A percentile compares a stretch with the other conserved stretches of the same genome.
phyloP scores from a whole-genome alignment of 1,140 invertebrate genomes.

The Rhagoletis zephyria region DNA sequence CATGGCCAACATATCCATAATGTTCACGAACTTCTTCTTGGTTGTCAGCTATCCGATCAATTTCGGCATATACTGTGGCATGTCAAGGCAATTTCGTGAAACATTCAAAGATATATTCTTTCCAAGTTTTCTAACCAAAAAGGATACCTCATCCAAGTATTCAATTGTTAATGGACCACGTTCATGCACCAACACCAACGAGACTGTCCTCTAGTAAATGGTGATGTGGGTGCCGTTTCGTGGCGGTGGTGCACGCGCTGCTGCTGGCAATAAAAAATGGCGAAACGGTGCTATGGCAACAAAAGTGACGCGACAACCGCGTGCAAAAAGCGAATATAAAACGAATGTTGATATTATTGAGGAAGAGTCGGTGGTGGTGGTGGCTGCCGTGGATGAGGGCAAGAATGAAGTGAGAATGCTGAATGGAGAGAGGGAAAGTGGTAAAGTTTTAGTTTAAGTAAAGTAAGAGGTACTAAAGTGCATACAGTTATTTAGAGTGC shows the following conservation, averaged over 20 bases:
- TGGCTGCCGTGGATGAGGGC: not conserved
- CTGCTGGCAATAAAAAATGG: conserved; percentile 48
- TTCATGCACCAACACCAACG: conserved; percentile 86
- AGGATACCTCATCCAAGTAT: conserved; percentile 82
- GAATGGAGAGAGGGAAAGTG: conserved; percentile 8
- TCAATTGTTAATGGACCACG: conserved; percentile 85
- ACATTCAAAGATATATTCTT: conserved; percentile 93
- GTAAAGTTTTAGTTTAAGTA: not conserved
- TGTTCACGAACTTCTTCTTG: conserved; percentile 93
- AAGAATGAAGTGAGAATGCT: conserved; percentile 15
- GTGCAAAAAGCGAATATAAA: conserved; percentile 10
- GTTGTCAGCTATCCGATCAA: conserved; percentile 93
- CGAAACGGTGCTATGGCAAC: conserved; percentile 3
- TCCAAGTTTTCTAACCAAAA: conserved; percentile 76
- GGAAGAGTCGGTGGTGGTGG: conserved; percentile 21
- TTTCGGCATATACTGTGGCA: conserved; percentile 96
- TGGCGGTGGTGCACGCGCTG: conserved; percentile 54
- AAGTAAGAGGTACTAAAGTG: too few species aligned
- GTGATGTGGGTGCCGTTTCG: conserved; percentile 70
- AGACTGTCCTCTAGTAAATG: conserved; percentile 83
- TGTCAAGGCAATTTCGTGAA: conserved; percentile 93
- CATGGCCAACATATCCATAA: conserved; percentile 86
- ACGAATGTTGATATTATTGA: conserved; percentile 45
- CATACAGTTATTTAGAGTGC: too few species aligned
- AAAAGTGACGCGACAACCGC: not conserved